phyloP scores from a whole-genome alignment of 1,140 invertebrate species.

The Ephestia elutella region DNA sequence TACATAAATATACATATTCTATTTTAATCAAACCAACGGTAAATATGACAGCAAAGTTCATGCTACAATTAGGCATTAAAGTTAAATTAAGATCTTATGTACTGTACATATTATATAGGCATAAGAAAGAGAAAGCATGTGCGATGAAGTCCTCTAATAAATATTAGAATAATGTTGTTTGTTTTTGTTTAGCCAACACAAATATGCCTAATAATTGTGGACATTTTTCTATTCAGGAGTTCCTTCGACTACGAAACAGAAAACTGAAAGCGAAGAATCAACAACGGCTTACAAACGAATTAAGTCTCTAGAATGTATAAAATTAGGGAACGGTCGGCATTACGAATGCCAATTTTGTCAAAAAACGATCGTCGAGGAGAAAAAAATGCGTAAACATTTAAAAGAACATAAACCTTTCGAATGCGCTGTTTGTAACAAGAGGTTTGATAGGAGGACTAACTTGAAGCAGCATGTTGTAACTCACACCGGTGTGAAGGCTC shows the following conservation, averaged over 20 bases:
- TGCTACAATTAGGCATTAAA: neutral
- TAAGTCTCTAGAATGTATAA: neutral
- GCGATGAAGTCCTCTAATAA: neutral
- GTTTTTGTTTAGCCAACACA: neutral
- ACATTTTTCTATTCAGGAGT: neutral
- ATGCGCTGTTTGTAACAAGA: neutral
- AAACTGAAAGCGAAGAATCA: neutral
- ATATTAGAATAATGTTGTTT: neutral
- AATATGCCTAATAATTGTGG: neutral
- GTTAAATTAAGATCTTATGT: neutral
- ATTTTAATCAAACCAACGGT: too few species aligned
- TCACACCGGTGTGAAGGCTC: conserved; percentile 63
- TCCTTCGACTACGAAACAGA: neutral
- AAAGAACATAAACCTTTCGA: neutral
- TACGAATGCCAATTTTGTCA: neutral
- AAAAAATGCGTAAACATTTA: neutral
- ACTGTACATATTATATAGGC: too few species aligned
- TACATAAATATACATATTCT: too few species aligned
- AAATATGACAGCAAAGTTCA: neutral
- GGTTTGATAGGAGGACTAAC: neutral
- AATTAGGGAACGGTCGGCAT: neutral
- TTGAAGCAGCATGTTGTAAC: neutral
- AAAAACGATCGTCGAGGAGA: neutral
- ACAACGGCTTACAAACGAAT: neutral
- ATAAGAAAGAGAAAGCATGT: neutral